These are phyloP conservation scores for Nymphalis polychloros DNA, from an alignment of 2,888 invertebrate genomes.

Conservation along the genomic window DNA sequence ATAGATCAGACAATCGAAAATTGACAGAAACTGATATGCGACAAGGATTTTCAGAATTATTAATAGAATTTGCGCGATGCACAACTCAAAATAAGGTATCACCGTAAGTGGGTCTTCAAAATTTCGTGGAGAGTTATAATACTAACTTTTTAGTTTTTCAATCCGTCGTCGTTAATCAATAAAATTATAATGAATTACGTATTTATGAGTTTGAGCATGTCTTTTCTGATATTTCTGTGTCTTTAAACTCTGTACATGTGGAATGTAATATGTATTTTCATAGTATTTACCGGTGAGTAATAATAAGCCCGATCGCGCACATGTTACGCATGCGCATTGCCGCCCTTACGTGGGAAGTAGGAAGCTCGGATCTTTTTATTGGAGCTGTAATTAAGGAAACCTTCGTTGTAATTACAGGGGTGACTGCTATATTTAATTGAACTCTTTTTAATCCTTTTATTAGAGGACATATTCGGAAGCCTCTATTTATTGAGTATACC, in stretches of 20 bases:
- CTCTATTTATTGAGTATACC: conserved; percentile 14
- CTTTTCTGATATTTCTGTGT: conserved; percentile 5
- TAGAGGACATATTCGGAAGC: conserved; percentile 14
- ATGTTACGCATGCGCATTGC: conserved; percentile 61
- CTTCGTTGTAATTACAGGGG: conserved; percentile 78
- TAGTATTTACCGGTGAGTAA: conserved; percentile 61
- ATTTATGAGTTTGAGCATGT: too few species aligned
- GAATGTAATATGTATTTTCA: conserved; percentile 55
- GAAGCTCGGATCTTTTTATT: conserved; percentile 78
- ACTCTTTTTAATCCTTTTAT: conserved; percentile 62
- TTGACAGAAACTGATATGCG: too few species aligned
- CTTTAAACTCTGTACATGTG: conserved; percentile 40
- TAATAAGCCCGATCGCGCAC: conserved; percentile 76
- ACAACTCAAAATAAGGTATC: too few species aligned
- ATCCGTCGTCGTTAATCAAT: too few species aligned
- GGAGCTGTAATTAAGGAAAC: conserved; percentile 77
- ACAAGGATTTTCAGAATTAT: too few species aligned
- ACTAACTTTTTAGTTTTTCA: too few species aligned
- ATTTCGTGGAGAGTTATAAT: too few species aligned
- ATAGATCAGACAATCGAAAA: too few species aligned
- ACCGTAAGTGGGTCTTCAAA: too few species aligned
- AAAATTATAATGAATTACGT: too few species aligned
- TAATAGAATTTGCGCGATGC: too few species aligned
- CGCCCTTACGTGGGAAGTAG: conserved; percentile 73
- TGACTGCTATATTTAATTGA: conserved; percentile 80